Evolutionary conservation across 2,888 invertebrate genomes (phyloP).

Genomic region (Pristionchus arcanus): DNA sequence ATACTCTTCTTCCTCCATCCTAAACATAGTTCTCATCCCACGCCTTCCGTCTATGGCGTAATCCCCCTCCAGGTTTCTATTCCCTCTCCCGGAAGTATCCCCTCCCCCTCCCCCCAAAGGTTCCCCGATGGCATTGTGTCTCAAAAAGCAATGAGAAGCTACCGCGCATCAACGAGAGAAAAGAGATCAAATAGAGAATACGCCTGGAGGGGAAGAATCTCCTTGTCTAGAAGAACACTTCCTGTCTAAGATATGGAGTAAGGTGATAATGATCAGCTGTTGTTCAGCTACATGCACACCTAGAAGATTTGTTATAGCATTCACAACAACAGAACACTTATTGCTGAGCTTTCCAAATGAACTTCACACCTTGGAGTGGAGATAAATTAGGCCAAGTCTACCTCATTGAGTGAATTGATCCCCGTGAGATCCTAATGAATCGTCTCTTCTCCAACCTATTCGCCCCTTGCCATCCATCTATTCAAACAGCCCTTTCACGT

Average conservation of each 20-base stretch:
- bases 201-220: not conserved
- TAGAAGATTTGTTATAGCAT: no score
- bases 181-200: conserved; percentile 11
- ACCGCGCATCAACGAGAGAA: conserved; percentile 11
- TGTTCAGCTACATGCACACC: not conserved
- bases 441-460: conserved; percentile 14
- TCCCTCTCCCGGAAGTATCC: conserved; percentile 8
- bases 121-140: conserved; percentile 43
- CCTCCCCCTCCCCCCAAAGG: not conserved
- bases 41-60: not conserved
- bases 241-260: not conserved
- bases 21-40: not conserved
- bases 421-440: not conserved
- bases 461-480: conserved; percentile 22
- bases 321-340: no score
- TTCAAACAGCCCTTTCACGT: conserved; percentile 45
- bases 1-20: not conserved
- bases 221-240: conserved; percentile 35
- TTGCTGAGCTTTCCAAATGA: no score
- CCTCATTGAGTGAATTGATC: not conserved
- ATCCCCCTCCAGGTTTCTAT: not conserved
- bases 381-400: not conserved
- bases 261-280: not conserved
- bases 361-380: not conserved
- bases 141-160: conserved; percentile 48